A percentile compares a stretch with the other conserved stretches of the same genome.
phyloP scores from a whole-genome alignment of 37 sponge, comb jelly and placozoan species.

The Tethya wilhelma region DNA sequence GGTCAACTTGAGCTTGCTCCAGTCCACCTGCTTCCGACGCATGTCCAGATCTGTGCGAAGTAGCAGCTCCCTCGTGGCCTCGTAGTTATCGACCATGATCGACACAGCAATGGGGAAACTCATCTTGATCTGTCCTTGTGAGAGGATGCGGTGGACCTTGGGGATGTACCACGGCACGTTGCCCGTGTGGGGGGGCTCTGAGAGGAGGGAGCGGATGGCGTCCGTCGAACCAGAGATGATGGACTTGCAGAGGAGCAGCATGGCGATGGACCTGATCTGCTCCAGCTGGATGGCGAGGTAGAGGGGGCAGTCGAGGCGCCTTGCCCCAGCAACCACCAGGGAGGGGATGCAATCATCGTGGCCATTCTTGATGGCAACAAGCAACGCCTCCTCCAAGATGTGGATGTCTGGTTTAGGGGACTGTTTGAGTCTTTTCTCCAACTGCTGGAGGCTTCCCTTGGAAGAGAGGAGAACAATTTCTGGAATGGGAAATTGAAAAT shows the following conservation, averaged over 20 bases:
- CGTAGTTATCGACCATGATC: constrained; percentile 69
- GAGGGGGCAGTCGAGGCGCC: constrained; percentile 70
- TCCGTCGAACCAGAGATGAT: constrained; percentile 49
- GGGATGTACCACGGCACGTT: constrained; percentile 70
- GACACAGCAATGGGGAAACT: constrained; percentile 75
- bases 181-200: constrained; percentile 63
- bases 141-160: constrained; percentile 52
- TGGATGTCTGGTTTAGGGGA: constrained; percentile 16
- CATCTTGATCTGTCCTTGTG: constrained; percentile 56
- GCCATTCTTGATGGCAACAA: constrained; percentile 60
- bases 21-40: constrained; percentile 74
- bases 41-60: constrained; percentile 76
- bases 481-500: constrained; percentile 5
- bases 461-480: constrained; percentile 36
- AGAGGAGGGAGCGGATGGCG: constrained; percentile 67
- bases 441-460: constrained; percentile 2
- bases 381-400: constrained; percentile 75
- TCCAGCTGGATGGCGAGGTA: constrained; percentile 79
- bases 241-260: constrained; percentile 79
- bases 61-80: constrained; percentile 77
- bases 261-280: constrained; percentile 63
- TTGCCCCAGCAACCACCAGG: constrained; percentile 63
- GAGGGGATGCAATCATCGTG: constrained; percentile 42
- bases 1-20: constrained; percentile 72
- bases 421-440: constrained; percentile 41